A percentile compares a stretch with the other conserved stretches of the same genome.
Conservation (phyloP, 2,888 invertebrate species). For the Nasonia oneida region DNA sequence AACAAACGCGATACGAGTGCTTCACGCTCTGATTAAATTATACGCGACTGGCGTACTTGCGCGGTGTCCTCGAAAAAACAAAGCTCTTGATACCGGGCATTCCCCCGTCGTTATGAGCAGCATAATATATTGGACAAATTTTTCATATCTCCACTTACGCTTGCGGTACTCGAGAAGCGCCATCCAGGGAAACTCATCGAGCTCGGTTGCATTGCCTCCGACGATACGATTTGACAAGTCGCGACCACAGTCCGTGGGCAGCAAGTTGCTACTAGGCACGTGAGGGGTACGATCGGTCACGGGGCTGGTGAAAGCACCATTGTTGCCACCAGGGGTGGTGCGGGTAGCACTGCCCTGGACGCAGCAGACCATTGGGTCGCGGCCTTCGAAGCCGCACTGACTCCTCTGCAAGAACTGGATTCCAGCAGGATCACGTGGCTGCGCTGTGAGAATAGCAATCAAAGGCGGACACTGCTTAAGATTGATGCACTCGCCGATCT, state of each 20-base stretch:
- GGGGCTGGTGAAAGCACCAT: not conserved
- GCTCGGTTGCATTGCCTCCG: conserved; percentile 79
- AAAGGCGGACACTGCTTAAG: conserved; percentile 79
- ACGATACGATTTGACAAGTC: conserved; percentile 77
- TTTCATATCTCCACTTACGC: conserved; percentile 68
- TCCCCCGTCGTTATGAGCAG: not conserved
- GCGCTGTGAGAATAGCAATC: conserved; percentile 76
- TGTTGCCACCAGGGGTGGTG: not conserved
- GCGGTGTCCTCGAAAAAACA: not conserved
- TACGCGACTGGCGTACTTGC: too few relatives aligned
- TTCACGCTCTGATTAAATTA: not conserved
- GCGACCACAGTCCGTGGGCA: conserved; percentile 72
- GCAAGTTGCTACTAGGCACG: conserved; percentile 36
- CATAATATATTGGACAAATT: not conserved
- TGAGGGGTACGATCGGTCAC: conserved; percentile 11
- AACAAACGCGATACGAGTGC: not conserved
- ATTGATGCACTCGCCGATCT: conserved; percentile 80
- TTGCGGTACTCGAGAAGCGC: conserved; percentile 79
- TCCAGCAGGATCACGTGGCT: conserved; percentile 76
- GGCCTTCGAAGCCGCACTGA: conserved; percentile 86
- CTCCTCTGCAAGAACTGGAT: conserved; percentile 82
- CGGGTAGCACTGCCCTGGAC: conserved; percentile 76
- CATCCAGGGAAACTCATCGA: conserved; percentile 84
- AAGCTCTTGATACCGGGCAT: not conserved
- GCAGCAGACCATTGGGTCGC: conserved; percentile 84